These are phyloP conservation scores for Pseudomyrmex concolor DNA, from an alignment of 1,140 invertebrate genomes.

Conservation along the genomic window DNA sequence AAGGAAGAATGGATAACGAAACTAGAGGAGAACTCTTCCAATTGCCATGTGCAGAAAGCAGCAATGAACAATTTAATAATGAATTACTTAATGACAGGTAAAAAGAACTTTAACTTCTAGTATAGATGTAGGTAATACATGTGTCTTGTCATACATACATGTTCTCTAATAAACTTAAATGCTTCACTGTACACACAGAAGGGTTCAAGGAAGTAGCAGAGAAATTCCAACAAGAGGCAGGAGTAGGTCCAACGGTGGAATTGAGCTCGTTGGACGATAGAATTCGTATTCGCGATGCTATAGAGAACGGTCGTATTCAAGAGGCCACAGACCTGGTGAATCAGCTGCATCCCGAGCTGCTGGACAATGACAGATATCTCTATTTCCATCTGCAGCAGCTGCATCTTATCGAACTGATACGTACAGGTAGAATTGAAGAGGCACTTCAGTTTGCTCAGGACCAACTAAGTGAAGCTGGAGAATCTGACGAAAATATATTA, in stretches of 20 bases:
- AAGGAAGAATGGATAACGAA: slow-evolving; percentile 83
- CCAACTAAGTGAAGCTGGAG: slow-evolving; percentile 96
- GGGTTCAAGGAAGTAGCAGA: slow-evolving; percentile 99
- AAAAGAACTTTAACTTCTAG: slow-evolving; percentile 63
- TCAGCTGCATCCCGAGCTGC: slow-evolving; percentile 95
- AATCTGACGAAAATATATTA: slow-evolving; percentile 92
- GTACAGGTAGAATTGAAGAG: slow-evolving; percentile 95
- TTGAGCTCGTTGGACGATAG: slow-evolving; percentile 96
- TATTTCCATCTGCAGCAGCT: slow-evolving; percentile 99
- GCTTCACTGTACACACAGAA: slow-evolving; percentile 86
- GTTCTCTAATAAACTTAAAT: slow-evolving; percentile 19
- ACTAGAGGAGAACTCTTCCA: slow-evolving; percentile 88
- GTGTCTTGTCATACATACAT: slow-evolving; percentile 42
- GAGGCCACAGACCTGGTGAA: slow-evolving; percentile 97
- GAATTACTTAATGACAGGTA: slow-evolving; percentile 99
- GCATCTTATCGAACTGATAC: slow-evolving; percentile 97
- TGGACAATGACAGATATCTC: slow-evolving; percentile 97
- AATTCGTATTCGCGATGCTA: slow-evolving; percentile 97
- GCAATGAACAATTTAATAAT: slow-evolving; percentile 99
- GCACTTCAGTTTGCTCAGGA: slow-evolving; percentile 98
- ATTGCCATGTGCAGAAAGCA: slow-evolving; percentile 90
- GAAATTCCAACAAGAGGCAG: slow-evolving; percentile 97
- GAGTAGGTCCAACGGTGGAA: slow-evolving; percentile 94
- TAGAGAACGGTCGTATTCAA: slow-evolving; percentile 96
- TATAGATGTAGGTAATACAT: too few species aligned